Evolutionary conservation across 1,140 invertebrate genomes (phyloP).

Genomic region (Anagrus nilaparvatae): DNA sequence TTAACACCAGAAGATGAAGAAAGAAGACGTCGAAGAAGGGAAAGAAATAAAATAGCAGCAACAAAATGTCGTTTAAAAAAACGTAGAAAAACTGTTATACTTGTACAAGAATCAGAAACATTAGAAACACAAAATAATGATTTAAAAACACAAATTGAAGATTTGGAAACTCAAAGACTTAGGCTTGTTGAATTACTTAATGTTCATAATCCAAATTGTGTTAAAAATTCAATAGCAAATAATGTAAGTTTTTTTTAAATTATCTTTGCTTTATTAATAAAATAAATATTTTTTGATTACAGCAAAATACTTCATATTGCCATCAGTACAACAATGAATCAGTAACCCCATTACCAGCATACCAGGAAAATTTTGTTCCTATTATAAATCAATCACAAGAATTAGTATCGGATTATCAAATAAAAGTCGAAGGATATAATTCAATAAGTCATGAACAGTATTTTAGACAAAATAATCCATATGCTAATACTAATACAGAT

Average conservation of each 20-base stretch:
- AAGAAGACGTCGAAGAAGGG: conserved; percentile 65
- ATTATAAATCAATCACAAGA: conserved; percentile 32
- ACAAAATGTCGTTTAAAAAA: conserved; percentile 93
- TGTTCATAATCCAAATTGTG: conserved; percentile 56
- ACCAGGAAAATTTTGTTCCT: conserved; percentile 36
- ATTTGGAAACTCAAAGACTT: conserved; percentile 61
- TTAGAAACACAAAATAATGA: conserved; percentile 80
- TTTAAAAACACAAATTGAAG: conserved; percentile 70
- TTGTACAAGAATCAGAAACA: conserved; percentile 78
- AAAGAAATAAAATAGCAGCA: conserved; percentile 90
- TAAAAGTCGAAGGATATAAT: conserved; percentile 37
- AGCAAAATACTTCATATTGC: conserved; percentile 1
- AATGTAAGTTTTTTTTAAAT: not conserved
- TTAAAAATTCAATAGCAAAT: conserved; percentile 43
- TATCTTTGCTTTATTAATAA: not conserved
- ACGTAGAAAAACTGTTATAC: conserved; percentile 74
- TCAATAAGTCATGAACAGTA: conserved; percentile 27
- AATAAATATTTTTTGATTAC: not conserved
- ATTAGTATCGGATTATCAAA: conserved; percentile 34
- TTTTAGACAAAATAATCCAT: conserved; percentile 35
- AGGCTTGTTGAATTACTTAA: conserved; percentile 64
- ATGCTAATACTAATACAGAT: conserved; percentile 29
- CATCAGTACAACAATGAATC: conserved; percentile 2
- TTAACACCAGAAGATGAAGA: conserved; percentile 88
- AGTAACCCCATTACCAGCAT: conserved; percentile 20